A percentile compares a stretch with the other conserved stretches of the same genome.
Conservation (phyloP, 2,113 vertebrate genomes). For the Ranitomeya imitator region DNA sequence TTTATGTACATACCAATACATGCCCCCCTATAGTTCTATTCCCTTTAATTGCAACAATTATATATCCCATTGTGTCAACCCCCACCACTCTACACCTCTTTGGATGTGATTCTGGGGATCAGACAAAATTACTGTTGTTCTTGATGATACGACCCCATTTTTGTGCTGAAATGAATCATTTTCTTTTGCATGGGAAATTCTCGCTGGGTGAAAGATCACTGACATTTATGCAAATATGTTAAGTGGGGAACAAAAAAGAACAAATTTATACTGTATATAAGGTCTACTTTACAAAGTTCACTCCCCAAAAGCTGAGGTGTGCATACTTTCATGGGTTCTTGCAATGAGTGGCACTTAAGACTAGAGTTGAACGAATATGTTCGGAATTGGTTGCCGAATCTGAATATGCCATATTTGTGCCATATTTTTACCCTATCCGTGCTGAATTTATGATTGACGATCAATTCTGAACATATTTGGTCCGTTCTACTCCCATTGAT, state of each 20-base stretch:
- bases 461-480: too few species aligned
- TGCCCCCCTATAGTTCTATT: slow-evolving; percentile 55
- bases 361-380: too few species aligned
- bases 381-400: too few species aligned
- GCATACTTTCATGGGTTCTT: too few species aligned
- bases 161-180: slow-evolving; percentile 17
- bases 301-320: too few species aligned
- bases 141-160: slow-evolving; percentile 10
- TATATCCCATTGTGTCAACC: slow-evolving; percentile 48
- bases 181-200: not conserved
- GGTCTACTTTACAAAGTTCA: too few species aligned
- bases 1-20: slow-evolving; percentile 57
- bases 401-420: too few species aligned
- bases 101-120: slow-evolving; percentile 26
- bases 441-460: too few species aligned
- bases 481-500: too few species aligned
- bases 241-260: not conserved
- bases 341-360: too few species aligned
- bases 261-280: not conserved
- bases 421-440: too few species aligned
- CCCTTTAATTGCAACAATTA: slow-evolving; percentile 57
- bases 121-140: slow-evolving; percentile 17
- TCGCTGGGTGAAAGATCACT: not conserved
- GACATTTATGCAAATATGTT: slow-evolving; percentile 16
- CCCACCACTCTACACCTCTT: slow-evolving; percentile 16